These are phyloP conservation scores for Paradoxurus hermaphroditus DNA, from an alignment of 2,113 vertebrate species.

Conservation along the genomic window DNA sequence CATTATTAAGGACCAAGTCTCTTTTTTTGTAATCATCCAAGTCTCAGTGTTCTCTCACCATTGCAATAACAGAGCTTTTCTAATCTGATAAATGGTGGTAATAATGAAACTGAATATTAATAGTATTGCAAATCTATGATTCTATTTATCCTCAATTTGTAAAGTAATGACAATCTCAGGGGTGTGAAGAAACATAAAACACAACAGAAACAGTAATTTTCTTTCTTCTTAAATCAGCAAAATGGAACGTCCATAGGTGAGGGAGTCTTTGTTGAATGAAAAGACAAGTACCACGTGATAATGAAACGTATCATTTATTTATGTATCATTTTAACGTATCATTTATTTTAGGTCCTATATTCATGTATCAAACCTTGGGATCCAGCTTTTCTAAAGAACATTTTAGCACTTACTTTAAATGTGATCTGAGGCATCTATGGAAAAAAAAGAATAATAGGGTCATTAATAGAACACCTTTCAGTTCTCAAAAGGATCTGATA, in stretches of 20 bases:
- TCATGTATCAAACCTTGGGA: conserved; percentile 17
- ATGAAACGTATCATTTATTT: conserved; percentile 3
- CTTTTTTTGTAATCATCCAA: not conserved
- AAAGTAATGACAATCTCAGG: not conserved
- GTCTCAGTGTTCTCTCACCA: not conserved
- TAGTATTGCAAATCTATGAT: not conserved
- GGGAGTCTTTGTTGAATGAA: conserved; percentile 26
- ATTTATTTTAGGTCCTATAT: conserved; percentile 37
- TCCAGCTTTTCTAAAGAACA: conserved; percentile 34
- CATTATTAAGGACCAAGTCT: not conserved
- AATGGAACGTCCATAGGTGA: not conserved
- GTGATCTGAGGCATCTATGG: conserved; percentile 56
- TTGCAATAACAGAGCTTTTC: not conserved
- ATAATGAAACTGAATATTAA: not conserved
- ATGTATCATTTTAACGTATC: conserved; percentile 48
- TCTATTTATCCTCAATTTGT: not conserved
- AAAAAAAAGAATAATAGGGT: conserved; percentile 61
- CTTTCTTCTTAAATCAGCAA: conserved; percentile 50
- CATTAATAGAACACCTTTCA: not conserved
- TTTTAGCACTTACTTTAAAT: conserved; percentile 61
- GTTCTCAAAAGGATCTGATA: not conserved
- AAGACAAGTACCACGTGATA: not conserved
- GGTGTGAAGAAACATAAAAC: not conserved
- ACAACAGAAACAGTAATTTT: not conserved
- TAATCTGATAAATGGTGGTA: not conserved